Conservation (phyloP, 2,888 invertebrate genomes). For the Celastrina argiolus region DNA sequence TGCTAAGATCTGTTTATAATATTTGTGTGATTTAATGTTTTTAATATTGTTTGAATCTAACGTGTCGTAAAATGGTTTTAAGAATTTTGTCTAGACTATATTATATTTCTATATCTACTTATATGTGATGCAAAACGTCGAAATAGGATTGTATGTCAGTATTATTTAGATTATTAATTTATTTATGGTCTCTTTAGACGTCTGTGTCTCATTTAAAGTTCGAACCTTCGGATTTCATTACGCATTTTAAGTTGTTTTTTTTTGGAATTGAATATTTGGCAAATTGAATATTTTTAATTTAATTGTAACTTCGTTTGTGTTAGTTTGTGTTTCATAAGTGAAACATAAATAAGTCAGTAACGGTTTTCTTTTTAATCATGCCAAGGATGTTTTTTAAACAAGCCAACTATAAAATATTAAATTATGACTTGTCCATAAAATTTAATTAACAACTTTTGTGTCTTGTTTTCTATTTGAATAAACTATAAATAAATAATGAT, state of each 20-base stretch:
- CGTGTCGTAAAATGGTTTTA: neutral
- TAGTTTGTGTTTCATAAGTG: neutral
- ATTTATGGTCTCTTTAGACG: too few species aligned
- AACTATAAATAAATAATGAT: neutral
- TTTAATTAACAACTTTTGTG: neutral
- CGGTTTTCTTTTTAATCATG: neutral
- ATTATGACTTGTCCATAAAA: neutral
- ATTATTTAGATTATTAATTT: too few species aligned
- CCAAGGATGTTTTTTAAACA: neutral
- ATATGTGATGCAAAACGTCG: too few species aligned
- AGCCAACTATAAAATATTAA: neutral
- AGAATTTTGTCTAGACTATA: neutral
- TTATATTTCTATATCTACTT: neutral
- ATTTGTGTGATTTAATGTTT: neutral
- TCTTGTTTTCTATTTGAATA: neutral
- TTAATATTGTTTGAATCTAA: neutral
- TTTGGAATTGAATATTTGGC: too few species aligned
- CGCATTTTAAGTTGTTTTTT: too few species aligned
- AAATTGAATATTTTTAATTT: neutral
- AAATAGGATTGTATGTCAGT: too few species aligned
- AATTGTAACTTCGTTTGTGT: neutral
- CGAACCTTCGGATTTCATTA: too few species aligned
- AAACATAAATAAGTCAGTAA: neutral
- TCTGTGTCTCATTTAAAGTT: too few species aligned
- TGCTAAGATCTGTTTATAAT: neutral